Conservation (phyloP, 2,797 vertebrate genomes). For the Labroides dimidiatus region DNA sequence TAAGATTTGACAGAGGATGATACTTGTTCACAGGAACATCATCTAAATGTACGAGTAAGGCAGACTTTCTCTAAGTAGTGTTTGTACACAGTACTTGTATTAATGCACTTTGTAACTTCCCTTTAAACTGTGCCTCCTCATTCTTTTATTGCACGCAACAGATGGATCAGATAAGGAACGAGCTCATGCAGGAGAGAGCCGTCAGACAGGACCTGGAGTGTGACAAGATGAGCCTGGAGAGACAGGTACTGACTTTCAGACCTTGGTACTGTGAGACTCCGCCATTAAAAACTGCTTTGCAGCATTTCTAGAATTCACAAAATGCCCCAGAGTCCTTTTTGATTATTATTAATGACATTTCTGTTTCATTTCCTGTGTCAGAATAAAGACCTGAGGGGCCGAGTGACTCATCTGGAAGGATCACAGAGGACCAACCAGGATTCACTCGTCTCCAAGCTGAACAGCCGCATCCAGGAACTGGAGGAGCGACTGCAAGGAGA, state of each 20-base stretch:
- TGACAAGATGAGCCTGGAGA: conserved; percentile 95
- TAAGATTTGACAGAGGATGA: too few species aligned
- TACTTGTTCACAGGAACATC: too few species aligned
- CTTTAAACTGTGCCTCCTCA: conserved; percentile 3
- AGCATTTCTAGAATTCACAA: neutral
- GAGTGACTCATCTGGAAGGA: conserved; percentile 91
- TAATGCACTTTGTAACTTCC: neutral
- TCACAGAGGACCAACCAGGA: conserved; percentile 93
- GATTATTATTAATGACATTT: neutral
- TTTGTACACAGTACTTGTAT: neutral
- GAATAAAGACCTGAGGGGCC: conserved; percentile 94
- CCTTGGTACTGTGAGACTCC: conserved; percentile 74
- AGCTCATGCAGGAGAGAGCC: conserved; percentile 92
- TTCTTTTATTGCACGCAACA: conserved; percentile 64
- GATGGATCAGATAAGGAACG: conserved; percentile 93
- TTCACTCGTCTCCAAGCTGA: conserved; percentile 90
- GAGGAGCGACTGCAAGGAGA: conserved; percentile 91
- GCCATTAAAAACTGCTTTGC: neutral
- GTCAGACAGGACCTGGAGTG: conserved; percentile 94
- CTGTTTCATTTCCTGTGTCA: conserved; percentile 63
- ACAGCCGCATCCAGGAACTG: conserved; percentile 90
- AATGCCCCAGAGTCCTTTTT: neutral
- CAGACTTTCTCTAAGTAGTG: neutral
- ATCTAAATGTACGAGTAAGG: too few species aligned
- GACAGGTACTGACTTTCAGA: conserved; percentile 89